These are phyloP conservation scores for Rhagophthalmus giganteus DNA, from an alignment of 2,888 invertebrate species.

Conservation along the genomic window DNA sequence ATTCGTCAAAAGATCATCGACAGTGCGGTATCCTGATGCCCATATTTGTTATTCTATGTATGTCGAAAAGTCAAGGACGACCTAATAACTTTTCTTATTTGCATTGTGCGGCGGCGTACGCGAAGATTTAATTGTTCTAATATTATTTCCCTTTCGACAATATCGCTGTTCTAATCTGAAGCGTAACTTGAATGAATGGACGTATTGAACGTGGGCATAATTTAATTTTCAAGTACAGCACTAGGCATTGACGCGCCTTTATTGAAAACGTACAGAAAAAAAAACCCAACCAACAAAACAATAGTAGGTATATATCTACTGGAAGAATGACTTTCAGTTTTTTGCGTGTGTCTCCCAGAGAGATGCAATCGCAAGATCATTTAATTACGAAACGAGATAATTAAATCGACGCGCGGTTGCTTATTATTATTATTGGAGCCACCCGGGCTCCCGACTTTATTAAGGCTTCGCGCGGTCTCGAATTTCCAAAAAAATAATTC, in stretches of 20 bases:
- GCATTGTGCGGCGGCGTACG: neutral
- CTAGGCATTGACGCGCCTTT: constrained; percentile 11
- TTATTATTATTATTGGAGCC: constrained; percentile 1
- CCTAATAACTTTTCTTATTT: constrained; percentile 5
- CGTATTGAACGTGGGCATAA: constrained; percentile 9
- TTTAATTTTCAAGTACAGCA: constrained; percentile 15
- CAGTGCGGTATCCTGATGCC: constrained; percentile 3
- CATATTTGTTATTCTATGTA: constrained; percentile 1
- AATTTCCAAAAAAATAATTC: constrained; percentile 4
- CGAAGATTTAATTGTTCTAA: constrained; percentile 3
- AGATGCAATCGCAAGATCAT: neutral
- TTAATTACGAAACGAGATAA: neutral
- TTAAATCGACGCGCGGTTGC: neutral
- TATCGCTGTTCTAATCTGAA: neutral
- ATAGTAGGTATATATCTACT: too few species aligned
- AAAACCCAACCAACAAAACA: too few species aligned
- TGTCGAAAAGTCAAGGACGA: constrained; percentile 16
- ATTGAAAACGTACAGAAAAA: constrained; percentile 5
- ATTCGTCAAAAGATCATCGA: constrained; percentile 2
- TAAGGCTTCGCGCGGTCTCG: constrained; percentile 6
- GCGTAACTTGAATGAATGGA: constrained; percentile 6
- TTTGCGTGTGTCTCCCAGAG: neutral
- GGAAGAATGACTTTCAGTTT: constrained; percentile 5
- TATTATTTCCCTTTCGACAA: neutral
- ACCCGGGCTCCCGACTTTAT: neutral